These are phyloP conservation scores for Brienomyrus brachyistius DNA, from an alignment of 2,113 vertebrate genomes.

Conservation along the genomic window DNA sequence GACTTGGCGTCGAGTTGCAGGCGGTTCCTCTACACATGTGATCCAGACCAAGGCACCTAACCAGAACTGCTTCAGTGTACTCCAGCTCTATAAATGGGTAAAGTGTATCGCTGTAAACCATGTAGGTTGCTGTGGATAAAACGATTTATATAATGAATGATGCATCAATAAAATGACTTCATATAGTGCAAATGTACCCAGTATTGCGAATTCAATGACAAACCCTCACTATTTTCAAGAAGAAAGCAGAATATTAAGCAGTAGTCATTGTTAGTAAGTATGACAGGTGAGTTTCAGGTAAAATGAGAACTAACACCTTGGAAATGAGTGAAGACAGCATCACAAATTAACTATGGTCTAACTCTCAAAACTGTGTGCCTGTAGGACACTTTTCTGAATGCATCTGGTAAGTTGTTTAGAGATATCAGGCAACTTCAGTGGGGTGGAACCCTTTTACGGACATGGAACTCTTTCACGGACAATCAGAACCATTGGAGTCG, in stretches of 20 bases:
- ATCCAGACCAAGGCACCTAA: not conserved
- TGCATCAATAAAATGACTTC: not conserved
- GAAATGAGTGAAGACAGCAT: not conserved
- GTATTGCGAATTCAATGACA: not conserved
- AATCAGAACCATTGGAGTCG: not conserved
- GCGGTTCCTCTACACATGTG: not conserved
- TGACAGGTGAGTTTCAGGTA: not conserved
- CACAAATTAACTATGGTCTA: not conserved
- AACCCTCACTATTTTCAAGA: not conserved
- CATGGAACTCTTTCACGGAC: not conserved
- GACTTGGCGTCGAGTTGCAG: not conserved
- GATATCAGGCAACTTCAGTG: not conserved
- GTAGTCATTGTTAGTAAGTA: not conserved
- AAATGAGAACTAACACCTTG: not conserved
- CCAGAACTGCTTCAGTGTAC: not conserved
- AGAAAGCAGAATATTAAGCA: not conserved
- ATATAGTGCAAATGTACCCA: slow-evolving; percentile 3
- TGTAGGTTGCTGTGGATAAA: not conserved
- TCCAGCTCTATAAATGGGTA: not conserved
- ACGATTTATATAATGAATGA: not conserved
- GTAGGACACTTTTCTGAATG: not conserved
- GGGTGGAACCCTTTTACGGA: not conserved
- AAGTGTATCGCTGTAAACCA: not conserved
- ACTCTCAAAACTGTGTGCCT: not conserved
- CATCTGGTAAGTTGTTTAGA: not conserved